Conservation (phyloP, 1,140 invertebrate species). For the Meloidogyne hapla region DNA sequence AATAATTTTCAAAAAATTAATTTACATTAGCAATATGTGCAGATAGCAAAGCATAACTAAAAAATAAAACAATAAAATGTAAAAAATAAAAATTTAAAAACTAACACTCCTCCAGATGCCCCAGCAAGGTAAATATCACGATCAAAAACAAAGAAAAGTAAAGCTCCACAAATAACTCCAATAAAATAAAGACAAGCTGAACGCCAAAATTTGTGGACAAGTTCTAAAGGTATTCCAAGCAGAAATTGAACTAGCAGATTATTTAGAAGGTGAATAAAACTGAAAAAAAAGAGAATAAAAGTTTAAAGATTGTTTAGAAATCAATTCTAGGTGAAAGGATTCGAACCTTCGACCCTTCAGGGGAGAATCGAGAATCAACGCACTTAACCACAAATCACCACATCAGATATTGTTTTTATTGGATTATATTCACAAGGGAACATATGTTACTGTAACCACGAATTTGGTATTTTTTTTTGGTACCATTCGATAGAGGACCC, state of each 20-base stretch:
- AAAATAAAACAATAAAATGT: not conserved
- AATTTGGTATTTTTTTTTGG: too few species aligned
- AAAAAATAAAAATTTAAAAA: constrained; percentile 68
- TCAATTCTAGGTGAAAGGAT: too few species aligned
- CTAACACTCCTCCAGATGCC: constrained; percentile 80
- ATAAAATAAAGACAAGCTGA: constrained; percentile 48
- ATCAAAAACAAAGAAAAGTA: constrained; percentile 73
- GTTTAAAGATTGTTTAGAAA: too few species aligned
- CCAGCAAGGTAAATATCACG: constrained; percentile 78
- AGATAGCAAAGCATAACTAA: constrained; percentile 81
- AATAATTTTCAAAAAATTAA: too few species aligned
- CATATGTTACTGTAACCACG: too few species aligned
- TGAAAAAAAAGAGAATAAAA: constrained; percentile 8
- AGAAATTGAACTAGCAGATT: constrained; percentile 88
- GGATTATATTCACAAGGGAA: too few species aligned
- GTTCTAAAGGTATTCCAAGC: constrained; percentile 85
- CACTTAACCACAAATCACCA: too few species aligned
- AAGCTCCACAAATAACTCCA: constrained; percentile 45
- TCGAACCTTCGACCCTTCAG: too few species aligned
- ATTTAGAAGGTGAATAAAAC: constrained; percentile 75
- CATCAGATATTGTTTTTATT: too few species aligned
- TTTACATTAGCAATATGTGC: constrained; percentile 88
- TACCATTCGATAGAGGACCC: too few species aligned
- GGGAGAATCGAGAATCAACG: too few species aligned
- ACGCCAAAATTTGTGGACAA: constrained; percentile 76